Conservation (phyloP, 2,113 vertebrate species). For the Rousettus leschenaultii region DNA sequence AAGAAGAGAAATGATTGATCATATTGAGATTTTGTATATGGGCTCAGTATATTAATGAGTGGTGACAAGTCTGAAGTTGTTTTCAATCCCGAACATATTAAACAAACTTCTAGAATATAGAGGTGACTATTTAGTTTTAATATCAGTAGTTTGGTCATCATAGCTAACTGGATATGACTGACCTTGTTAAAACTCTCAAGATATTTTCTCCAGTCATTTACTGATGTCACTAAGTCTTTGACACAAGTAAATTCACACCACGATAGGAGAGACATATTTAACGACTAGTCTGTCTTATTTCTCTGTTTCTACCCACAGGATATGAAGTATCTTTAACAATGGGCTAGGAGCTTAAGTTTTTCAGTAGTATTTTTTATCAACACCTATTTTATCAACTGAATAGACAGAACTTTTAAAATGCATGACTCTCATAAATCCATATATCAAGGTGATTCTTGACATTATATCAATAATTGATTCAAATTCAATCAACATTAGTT, state of each 20-base stretch:
- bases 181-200: neutral
- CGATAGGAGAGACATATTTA: neutral
- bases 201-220: neutral
- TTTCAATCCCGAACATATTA: neutral
- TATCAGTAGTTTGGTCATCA: neutral
- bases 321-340: neutral
- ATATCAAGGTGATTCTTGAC: neutral
- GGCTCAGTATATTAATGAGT: neutral
- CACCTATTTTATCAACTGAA: neutral
- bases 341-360: neutral
- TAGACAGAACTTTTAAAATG: neutral
- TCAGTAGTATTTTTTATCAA: neutral
- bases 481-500: neutral
- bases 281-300: neutral
- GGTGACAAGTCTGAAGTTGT: neutral
- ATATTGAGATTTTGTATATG: neutral
- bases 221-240: neutral
- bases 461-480: neutral
- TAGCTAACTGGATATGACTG: neutral
- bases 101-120: neutral
- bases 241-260: neutral
- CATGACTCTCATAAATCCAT: neutral
- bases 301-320: neutral
- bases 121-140: neutral
- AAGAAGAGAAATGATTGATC: neutral